Evolutionary conservation across 1,140 invertebrate genomes (phyloP).

Genomic region (Prorops nasuta): DNA sequence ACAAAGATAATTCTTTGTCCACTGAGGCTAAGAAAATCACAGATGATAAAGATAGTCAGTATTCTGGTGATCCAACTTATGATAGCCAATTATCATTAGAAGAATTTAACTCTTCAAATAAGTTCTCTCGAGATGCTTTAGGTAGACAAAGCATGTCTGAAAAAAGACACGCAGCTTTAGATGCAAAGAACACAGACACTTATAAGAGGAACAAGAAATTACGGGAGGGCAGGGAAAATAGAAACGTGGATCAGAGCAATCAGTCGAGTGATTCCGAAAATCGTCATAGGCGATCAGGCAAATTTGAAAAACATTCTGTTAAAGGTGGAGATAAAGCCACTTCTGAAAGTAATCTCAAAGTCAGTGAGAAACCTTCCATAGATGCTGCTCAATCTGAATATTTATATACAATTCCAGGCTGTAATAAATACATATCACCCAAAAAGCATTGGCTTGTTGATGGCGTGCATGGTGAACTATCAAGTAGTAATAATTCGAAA

Average conservation of each 20-base stretch:
- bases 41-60: constrained; percentile 50
- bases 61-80: constrained; percentile 67
- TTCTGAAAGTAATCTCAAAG: constrained; percentile 37
- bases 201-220: constrained; percentile 91
- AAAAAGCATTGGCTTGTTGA: constrained; percentile 66
- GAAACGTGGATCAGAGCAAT: constrained; percentile 32
- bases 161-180: constrained; percentile 89
- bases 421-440: constrained; percentile 49
- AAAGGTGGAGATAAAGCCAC: constrained; percentile 25
- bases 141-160: constrained; percentile 97
- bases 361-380: constrained; percentile 35
- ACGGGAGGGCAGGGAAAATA: constrained; percentile 62
- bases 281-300: constrained; percentile 11
- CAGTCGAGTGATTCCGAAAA: constrained; percentile 19
- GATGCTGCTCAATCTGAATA: constrained; percentile 42
- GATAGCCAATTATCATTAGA: constrained; percentile 77
- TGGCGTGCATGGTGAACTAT: constrained; percentile 57
- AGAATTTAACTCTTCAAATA: constrained; percentile 64
- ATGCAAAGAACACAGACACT: constrained; percentile 92
- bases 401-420: constrained; percentile 48
- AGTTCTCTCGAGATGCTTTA: constrained; percentile 85
- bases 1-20: constrained; percentile 31
- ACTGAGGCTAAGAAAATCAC: constrained; percentile 31
- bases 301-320: constrained; percentile 21
- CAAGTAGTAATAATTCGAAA: constrained; percentile 50